Percentiles rank a stretch among this genome's conserved stretches.
These are phyloP conservation scores for Porites divaricata DNA, from an alignment of 92 coral and sea anemone genomes.

Conservation along the genomic window DNA sequence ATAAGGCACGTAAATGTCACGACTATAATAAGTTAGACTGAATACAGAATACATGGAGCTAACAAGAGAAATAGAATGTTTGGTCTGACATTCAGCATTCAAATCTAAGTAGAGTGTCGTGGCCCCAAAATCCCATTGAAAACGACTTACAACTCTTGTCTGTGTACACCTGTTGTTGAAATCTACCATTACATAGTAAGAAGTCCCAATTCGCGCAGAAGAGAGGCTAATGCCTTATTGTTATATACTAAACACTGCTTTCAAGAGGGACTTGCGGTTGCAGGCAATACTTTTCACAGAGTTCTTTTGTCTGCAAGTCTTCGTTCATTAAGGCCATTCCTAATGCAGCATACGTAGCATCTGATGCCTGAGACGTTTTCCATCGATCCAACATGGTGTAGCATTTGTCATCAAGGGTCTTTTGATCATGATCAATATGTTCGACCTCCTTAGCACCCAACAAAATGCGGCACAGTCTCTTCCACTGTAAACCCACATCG, in stretches of 20 bases:
- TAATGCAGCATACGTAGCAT: slow-evolving; percentile 33
- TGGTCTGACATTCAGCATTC: no score
- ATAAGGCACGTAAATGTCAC: no score
- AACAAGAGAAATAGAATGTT: no score
- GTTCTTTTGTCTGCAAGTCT: slow-evolving; percentile 8
- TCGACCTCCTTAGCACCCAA: not conserved
- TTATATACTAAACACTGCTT: slow-evolving; percentile 17
- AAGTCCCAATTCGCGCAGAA: no score
- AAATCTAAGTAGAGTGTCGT: no score
- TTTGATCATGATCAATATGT: slow-evolving; percentile 37
- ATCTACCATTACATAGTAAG: no score
- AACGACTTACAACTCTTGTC: no score
- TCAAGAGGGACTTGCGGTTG: slow-evolving; percentile 3
- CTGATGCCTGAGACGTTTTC: slow-evolving; percentile 14
- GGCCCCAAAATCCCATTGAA: no score
- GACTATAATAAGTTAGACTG: no score
- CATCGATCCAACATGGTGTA: slow-evolving; percentile 9
- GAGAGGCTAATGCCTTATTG: not conserved
- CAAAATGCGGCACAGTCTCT: slow-evolving; percentile 22
- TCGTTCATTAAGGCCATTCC: slow-evolving; percentile 34
- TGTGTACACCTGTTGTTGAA: no score
- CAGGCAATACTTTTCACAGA: slow-evolving; percentile 36
- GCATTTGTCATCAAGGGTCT: slow-evolving; percentile 31
- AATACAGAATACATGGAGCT: no score
- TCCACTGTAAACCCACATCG: slow-evolving; percentile 43